Base-by-base conservation (phyloP, 2,888 invertebrate species). In the Ophioninae sp. region DNA sequence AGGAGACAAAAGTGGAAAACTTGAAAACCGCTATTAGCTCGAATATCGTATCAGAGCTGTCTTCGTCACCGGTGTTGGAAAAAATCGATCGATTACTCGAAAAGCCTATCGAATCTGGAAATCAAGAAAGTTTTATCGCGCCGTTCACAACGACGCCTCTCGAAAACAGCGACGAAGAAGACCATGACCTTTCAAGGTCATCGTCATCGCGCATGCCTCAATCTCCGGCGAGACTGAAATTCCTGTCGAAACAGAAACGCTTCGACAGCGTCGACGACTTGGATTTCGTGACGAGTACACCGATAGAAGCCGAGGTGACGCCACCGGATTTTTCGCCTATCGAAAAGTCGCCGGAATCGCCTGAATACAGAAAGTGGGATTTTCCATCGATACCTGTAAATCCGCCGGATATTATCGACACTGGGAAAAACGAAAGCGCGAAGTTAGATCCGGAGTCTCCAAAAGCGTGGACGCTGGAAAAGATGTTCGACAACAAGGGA, bases 231-330 rank as follows among this genome's bases (percentile, higher is more conserved):
- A 51, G 51, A 51, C 77, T 87, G 10, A 87, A 87, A 82, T 71
- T 84, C 69, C 63, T 87, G 0, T 82, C 71, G 2, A 87, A 86
- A 69, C 86, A 86, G n/a, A 37, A 74, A 6, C 67, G 67, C 63
- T 82, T 87, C 41, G 87, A 86, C 30, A 74, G 64, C 30, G 22
- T 37, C 9, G 87, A 86, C 20, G 84, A 85, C 56, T n/a, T n/a
- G 56, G 79, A 39, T 44, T 82, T 86, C 22, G 83, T 77, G 0
- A 83, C 81, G n/a, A 86, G 83, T 65, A 83, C 83, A 0, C 83
- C 85, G 1, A 67, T 79, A 0, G 84, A 85, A 22, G 59, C 65
- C 6, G 59, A 72, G 2, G 23, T 30, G 0, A 64, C 63, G 8
- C 65, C 74, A 0, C 64, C 76, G 0, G 65, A 75, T n/a, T 69